phyloP scores from a whole-genome alignment of 2,888 invertebrate genomes.

The Epinotia brunnichana region DNA sequence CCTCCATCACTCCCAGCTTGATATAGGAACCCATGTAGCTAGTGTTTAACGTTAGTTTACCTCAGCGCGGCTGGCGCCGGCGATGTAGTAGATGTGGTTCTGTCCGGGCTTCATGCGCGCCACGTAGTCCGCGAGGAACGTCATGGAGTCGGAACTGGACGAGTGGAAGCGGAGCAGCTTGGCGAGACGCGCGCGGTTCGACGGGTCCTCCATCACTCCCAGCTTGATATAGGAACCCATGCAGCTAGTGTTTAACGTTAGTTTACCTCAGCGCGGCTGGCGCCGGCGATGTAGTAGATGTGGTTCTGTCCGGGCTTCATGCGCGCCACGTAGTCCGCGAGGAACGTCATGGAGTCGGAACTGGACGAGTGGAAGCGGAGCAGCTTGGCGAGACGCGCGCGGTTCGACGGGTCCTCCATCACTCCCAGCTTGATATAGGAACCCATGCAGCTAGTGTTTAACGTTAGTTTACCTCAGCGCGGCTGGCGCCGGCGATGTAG shows the following conservation, averaged over 20 bases:
- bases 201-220: conserved; percentile 98
- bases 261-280: conserved; percentile 89
- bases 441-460: too few species aligned
- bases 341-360: conserved; percentile 86
- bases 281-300: conserved; percentile 98
- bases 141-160: conserved; percentile 87
- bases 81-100: conserved; percentile 97
- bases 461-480: conserved; percentile 89
- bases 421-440: conserved; percentile 97
- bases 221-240: too few species aligned
- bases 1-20: conserved; percentile 98
- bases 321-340: conserved; percentile 95
- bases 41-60: conserved; percentile 48
- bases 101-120: conserved; percentile 97
- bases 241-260: too few species aligned
- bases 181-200: conserved; percentile 97
- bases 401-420: conserved; percentile 98
- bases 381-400: conserved; percentile 97
- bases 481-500: conserved; percentile 96
- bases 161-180: conserved; percentile 96
- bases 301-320: conserved; percentile 98
- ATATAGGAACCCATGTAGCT: conserved; percentile 78
- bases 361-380: conserved; percentile 94
- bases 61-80: conserved; percentile 93
- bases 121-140: conserved; percentile 94